Conservation (phyloP, 2,113 vertebrate species). For the Rissa tridactyla region DNA sequence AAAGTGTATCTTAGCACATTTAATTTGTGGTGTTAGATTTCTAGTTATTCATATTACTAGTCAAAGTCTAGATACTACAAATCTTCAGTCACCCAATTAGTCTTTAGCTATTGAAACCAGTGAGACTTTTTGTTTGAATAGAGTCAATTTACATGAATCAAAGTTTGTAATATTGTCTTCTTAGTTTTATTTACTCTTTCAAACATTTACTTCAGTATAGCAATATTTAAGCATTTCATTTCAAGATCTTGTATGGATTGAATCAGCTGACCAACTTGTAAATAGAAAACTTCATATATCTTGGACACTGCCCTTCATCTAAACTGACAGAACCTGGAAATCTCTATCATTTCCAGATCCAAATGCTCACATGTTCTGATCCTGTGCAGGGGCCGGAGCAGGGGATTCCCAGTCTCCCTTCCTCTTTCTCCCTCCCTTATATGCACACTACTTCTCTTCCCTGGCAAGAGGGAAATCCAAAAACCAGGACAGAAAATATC, state of each 20-base stretch:
- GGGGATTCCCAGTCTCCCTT: background rate
- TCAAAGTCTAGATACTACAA: background rate
- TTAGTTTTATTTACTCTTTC: constrained; percentile 32
- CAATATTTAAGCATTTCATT: constrained; percentile 22
- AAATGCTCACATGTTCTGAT: background rate
- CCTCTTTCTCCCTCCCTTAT: background rate
- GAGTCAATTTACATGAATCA: constrained; percentile 28
- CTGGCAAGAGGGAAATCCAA: background rate
- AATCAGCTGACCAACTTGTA: background rate
- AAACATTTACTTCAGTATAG: background rate
- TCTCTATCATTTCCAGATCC: background rate
- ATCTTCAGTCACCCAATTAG: constrained; percentile 2
- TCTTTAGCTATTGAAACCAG: background rate
- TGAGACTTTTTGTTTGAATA: background rate
- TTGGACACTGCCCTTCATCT: background rate
- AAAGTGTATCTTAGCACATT: background rate
- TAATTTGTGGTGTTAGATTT: background rate
- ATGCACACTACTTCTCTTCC: background rate
- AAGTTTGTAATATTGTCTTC: constrained; percentile 24
- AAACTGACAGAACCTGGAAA: background rate
- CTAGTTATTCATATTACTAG: background rate
- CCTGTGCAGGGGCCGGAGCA: accelerated
- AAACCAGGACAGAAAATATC: background rate
- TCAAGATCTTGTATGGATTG: background rate
- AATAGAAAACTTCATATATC: background rate